Percentiles rank a stretch among this genome's conserved stretches.
phyloP scores from a whole-genome alignment of 2,888 invertebrate species.

The Morpho deidamia region DNA sequence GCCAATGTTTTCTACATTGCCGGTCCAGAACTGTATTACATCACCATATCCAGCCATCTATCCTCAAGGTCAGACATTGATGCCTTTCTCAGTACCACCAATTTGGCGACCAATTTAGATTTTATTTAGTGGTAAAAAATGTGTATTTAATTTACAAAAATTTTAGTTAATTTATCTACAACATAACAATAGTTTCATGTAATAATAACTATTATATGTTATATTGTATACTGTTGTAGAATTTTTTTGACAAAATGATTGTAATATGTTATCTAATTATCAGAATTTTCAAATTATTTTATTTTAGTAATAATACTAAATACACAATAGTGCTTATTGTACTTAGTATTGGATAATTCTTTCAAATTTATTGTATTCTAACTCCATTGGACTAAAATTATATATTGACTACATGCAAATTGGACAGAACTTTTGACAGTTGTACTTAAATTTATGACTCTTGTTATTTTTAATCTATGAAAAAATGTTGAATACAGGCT shows the following conservation, averaged over 20 bases:
- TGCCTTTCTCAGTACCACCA: slow-evolving; percentile 34
- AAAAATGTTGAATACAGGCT: too few relatives aligned
- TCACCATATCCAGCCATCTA: slow-evolving; percentile 40
- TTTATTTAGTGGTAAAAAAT: not conserved
- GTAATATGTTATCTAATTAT: too few relatives aligned
- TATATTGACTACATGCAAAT: too few relatives aligned
- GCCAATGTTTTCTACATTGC: slow-evolving; percentile 37
- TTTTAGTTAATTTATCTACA: not conserved
- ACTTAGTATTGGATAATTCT: slow-evolving; percentile 9
- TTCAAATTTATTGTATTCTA: not conserved
- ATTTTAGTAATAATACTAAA: slow-evolving; percentile 5
- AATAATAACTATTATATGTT: slow-evolving; percentile 22
- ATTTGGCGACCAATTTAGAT: slow-evolving; percentile 42
- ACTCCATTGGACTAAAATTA: too few relatives aligned
- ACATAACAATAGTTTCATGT: slow-evolving; percentile 17
- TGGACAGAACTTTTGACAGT: too few relatives aligned
- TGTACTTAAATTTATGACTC: too few relatives aligned
- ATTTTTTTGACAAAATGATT: slow-evolving; percentile 3
- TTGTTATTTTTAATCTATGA: too few relatives aligned
- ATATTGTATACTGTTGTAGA: slow-evolving; percentile 2
- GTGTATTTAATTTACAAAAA: not conserved
- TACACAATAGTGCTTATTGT: not conserved
- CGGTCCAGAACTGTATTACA: slow-evolving; percentile 30
- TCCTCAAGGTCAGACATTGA: slow-evolving; percentile 32
- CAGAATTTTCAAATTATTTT: too few relatives aligned